A percentile compares a stretch with the other conserved stretches of the same genome.
phyloP scores from a whole-genome alignment of 2,888 invertebrate species.

The Eristalis arbustorum region DNA sequence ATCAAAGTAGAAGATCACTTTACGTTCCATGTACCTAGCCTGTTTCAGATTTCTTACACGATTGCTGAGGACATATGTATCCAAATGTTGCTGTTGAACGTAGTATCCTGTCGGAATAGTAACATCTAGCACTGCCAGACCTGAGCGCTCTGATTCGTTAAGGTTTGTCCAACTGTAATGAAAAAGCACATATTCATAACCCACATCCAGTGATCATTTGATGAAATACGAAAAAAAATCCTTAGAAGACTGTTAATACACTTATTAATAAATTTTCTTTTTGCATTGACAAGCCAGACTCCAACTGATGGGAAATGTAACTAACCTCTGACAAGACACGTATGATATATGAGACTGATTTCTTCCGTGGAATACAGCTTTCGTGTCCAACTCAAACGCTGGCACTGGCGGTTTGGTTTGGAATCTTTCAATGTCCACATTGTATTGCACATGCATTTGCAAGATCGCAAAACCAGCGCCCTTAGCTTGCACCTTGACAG shows the following conservation, averaged over 20 bases:
- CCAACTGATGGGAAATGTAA: neutral
- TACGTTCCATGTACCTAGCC: conserved; percentile 89
- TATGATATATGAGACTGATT: conserved; percentile 97
- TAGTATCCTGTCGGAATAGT: conserved; percentile 95
- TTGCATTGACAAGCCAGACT: no score
- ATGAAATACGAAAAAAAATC: no score
- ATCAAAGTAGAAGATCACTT: conserved; percentile 95
- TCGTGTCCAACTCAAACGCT: conserved; percentile 89
- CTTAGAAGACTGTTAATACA: no score
- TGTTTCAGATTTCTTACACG: conserved; percentile 90
- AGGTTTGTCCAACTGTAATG: conserved; percentile 87
- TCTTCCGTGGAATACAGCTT: conserved; percentile 90
- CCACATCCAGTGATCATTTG: neutral
- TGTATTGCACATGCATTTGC: conserved; percentile 95
- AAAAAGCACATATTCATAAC: neutral
- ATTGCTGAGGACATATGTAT: conserved; percentile 90
- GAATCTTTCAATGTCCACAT: conserved; percentile 91
- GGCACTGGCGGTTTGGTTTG: conserved; percentile 90
- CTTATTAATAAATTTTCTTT: no score
- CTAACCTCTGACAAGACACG: conserved; percentile 91
- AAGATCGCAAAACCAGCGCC: conserved; percentile 97
- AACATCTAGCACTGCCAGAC: conserved; percentile 93
- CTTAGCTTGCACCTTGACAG: conserved; percentile 93
- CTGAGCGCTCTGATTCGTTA: conserved; percentile 90
- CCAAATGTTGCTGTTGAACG: conserved; percentile 93